Base-by-base conservation (phyloP, 1,140 invertebrate species). In the Mamestra configurata region DNA sequence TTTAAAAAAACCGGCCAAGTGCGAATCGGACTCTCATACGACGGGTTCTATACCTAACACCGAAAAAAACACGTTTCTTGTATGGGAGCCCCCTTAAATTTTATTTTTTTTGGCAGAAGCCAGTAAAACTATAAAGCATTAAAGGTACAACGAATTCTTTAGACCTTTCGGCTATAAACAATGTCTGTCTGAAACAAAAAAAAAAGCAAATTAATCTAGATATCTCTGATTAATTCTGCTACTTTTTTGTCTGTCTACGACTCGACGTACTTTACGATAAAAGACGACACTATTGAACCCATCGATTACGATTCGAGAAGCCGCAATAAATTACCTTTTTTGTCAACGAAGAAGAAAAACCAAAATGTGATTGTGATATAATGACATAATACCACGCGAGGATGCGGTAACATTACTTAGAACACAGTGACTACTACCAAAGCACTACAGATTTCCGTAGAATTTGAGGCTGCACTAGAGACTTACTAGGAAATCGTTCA, bases 271-370 rank as follows among this genome's bases (percentile, higher is more conserved):
- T 40, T 55, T 13, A 6, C n/a, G 31, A 72, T 57, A 22, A 72
- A 72, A 72, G 37, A 37, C 49, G 37, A 37, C 49, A 18, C 70
- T 35, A 55, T 37, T 53, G 51, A 22, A 37, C n/a, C 46, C 49
- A 55, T 72, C 70, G 70, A 72, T 72, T 55, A 72, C 51, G 20
- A 37, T 72, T 37, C 49, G 46, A 55, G 24, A n/a, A 55, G 31
- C 51, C 31, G 31, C 20, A 55, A 55, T 72, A 72, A 37, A 72
- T 72, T 72, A 72, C 22, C 66, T 49, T 70, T 70, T 70, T 70
- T 72, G 46, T 55, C 10, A n/a, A 35, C 31, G 11, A 4, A 27
- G 27, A 72, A 27, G 70, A 72, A 55, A 55, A 72, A 72, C 49
- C n/a, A 27, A 35, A 72, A 53, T 72, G 70, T 55, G 49, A 57